phyloP scores from a whole-genome alignment of 2,113 vertebrate species.

The Hucho hucho region DNA sequence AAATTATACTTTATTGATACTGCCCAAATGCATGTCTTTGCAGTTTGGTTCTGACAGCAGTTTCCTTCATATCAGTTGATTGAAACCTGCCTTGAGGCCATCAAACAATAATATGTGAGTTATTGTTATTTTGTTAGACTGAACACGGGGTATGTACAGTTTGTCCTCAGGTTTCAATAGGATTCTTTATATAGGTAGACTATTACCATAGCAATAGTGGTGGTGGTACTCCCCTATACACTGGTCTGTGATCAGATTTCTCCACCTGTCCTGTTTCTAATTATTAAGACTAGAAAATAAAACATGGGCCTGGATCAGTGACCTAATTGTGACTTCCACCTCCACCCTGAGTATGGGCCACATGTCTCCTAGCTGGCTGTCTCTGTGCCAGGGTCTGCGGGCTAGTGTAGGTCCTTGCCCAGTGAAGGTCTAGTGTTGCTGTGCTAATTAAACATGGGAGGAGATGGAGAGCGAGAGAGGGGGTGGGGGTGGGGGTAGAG shows the following conservation, averaged over 20 bases:
- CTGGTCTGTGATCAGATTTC: not conserved
- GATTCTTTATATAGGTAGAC: not conserved
- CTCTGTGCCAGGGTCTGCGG: not conserved
- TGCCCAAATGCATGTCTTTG: not conserved
- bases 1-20: not conserved
- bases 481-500: not conserved
- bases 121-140: too few species aligned
- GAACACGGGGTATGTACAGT: too few species aligned
- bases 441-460: constrained; percentile 54
- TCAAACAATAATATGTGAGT: not conserved
- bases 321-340: not conserved
- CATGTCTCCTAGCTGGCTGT: not conserved
- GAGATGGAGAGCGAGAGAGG: not conserved
- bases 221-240: not conserved
- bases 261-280: not conserved
- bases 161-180: not conserved
- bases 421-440: not conserved
- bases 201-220: not conserved
- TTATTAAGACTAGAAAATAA: not conserved
- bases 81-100: not conserved
- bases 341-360: not conserved
- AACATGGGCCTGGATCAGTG: not conserved
- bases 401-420: not conserved
- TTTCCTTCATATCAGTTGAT: not conserved
- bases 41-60: not conserved